Evolutionary conservation across 2,888 invertebrate species (phyloP).

Genomic region (Micoletzkya japonica): DNA sequence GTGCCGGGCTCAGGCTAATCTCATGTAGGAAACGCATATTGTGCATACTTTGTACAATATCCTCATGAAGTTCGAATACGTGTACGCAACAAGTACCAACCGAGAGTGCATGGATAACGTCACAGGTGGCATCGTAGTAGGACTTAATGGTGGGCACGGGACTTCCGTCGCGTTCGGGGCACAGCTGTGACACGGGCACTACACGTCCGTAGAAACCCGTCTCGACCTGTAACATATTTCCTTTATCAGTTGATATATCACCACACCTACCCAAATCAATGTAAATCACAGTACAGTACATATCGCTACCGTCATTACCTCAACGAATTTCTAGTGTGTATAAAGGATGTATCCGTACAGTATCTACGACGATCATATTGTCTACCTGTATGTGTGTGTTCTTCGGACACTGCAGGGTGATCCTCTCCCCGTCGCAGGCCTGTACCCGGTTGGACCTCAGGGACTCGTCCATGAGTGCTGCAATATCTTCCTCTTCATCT

Average conservation of each 20-base stretch:
- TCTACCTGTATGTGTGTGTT: constrained; percentile 78
- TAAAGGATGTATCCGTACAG: background rate
- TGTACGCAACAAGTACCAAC: constrained; percentile 35
- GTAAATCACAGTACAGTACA: too few species aligned
- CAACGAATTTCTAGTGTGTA: too few species aligned
- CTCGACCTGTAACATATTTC: background rate
- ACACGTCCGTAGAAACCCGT: constrained; percentile 60
- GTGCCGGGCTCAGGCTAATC: too few species aligned
- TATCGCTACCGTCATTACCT: background rate
- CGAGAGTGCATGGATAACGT: constrained; percentile 59
- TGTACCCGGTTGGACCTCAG: constrained; percentile 86
- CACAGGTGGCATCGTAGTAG: constrained; percentile 44
- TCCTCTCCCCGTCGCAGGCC: constrained; percentile 86
- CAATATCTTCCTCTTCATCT: constrained; percentile 37
- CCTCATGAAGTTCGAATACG: too few species aligned
- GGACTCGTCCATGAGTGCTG: constrained; percentile 87
- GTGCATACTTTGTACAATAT: too few species aligned
- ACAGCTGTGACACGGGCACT: constrained; percentile 58
- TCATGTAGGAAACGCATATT: too few species aligned
- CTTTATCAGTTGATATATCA: background rate
- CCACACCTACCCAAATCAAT: background rate
- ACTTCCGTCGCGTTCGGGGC: constrained; percentile 41
- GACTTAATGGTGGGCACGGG: background rate
- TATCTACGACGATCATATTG: background rate
- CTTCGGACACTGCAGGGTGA: constrained; percentile 84